Conservation (phyloP, 2,113 vertebrate genomes). For the Cinclus cinclus region DNA sequence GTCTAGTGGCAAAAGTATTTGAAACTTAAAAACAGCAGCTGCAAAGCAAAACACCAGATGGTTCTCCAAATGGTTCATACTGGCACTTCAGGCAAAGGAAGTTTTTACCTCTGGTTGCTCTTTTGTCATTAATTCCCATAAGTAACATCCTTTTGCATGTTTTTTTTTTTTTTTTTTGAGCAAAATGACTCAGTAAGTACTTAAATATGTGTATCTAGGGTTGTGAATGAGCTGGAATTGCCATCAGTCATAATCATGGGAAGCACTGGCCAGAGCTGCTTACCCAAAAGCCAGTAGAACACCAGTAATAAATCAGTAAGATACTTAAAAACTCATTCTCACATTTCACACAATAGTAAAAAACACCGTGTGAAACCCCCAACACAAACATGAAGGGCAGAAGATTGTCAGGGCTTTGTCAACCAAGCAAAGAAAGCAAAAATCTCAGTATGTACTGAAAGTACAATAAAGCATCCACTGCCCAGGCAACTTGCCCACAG, state of each 20-base stretch:
- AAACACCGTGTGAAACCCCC: background rate
- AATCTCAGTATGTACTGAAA: background rate
- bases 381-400: background rate
- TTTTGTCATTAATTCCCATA: background rate
- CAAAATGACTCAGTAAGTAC: background rate
- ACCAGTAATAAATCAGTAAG: background rate
- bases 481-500: background rate
- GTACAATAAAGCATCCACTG: background rate
- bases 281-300: background rate
- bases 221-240: background rate
- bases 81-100: background rate
- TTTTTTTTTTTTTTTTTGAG: background rate
- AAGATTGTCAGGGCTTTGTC: background rate
- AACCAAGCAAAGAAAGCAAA: background rate
- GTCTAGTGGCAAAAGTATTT: background rate
- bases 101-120: background rate
- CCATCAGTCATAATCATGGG: background rate
- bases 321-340: background rate
- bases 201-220: background rate
- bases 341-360: background rate
- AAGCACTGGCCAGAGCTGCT: background rate
- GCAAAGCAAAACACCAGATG: background rate
- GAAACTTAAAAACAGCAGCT: background rate
- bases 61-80: background rate
- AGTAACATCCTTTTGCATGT: background rate